A percentile compares a stretch with the other conserved stretches of the same genome.
Evolutionary conservation across 1,140 invertebrate species (phyloP).

Genomic region (Ladona fulva): DNA sequence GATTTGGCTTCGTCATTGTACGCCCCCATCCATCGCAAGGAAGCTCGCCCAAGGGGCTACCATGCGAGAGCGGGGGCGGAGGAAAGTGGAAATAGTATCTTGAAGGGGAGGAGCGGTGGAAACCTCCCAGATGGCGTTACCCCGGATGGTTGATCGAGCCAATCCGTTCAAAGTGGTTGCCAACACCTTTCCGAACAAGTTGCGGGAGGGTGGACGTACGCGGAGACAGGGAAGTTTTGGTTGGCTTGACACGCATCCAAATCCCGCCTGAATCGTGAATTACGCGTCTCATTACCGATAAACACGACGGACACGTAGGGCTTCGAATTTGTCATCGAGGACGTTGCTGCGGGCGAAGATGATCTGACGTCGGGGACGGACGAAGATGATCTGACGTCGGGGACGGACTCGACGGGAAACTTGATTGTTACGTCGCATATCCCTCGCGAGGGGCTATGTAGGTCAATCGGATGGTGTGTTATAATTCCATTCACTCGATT

Average conservation of each 20-base stretch:
- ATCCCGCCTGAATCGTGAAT: background rate
- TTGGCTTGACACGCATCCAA: background rate
- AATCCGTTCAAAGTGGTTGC: background rate
- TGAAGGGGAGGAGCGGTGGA: background rate
- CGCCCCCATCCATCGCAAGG: background rate
- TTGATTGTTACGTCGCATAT: too few relatives aligned
- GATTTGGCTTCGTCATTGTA: background rate
- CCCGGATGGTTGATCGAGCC: background rate
- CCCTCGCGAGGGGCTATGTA: too few relatives aligned
- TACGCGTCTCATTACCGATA: background rate
- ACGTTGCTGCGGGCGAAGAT: too few relatives aligned
- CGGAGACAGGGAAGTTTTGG: background rate
- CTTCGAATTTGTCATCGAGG: too few relatives aligned
- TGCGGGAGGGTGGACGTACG: background rate
- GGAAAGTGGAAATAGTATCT: background rate
- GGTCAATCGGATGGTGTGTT: too few relatives aligned
- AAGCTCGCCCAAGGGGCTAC: background rate
- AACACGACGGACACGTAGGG: background rate
- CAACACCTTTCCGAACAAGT: background rate
- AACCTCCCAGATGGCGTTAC: background rate
- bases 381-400: too few relatives aligned
- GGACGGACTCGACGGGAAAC: too few relatives aligned
- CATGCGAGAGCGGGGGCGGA: background rate
- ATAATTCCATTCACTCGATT: too few relatives aligned
- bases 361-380: too few relatives aligned